A percentile compares a stretch with the other conserved stretches of the same genome.
Evolutionary conservation across 37 sponge, comb jelly and placozoan genomes (phyloP).

Genomic region (Bolinopsis microptera): DNA sequence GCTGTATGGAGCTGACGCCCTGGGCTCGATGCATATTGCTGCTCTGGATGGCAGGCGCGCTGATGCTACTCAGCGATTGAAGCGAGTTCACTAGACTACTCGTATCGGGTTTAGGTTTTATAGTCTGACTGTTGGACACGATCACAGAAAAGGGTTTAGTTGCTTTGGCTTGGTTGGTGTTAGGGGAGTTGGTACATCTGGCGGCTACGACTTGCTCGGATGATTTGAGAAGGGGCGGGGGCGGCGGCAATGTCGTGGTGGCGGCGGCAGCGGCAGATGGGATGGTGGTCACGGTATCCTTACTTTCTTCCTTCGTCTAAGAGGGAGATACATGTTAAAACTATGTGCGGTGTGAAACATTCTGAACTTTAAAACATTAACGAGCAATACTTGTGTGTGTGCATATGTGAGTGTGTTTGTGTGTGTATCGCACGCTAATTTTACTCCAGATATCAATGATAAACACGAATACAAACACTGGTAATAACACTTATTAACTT

Average conservation of each 20-base stretch:
- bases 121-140: constrained; percentile 55
- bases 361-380: not conserved
- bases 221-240: constrained; percentile 58
- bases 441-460: too few relatives aligned
- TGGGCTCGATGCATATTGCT: not conserved
- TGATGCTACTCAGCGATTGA: constrained; percentile 34
- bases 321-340: not conserved
- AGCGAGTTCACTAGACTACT: constrained; percentile 42
- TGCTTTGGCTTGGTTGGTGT: not conserved
- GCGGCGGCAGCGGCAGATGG: constrained; percentile 20
- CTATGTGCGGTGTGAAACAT: not conserved
- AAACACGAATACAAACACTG: too few relatives aligned
- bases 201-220: constrained; percentile 32
- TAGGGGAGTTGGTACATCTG: constrained; percentile 48
- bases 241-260: constrained; percentile 43
- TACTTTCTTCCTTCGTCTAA: constrained; percentile 62
- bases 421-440: not conserved
- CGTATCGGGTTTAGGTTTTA: constrained; percentile 25
- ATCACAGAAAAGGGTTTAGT: constrained; percentile 64
- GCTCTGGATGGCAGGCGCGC: constrained; percentile 25
- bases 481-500: too few relatives aligned
- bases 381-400: not conserved
- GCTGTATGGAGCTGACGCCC: constrained; percentile 29
- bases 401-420: not conserved
- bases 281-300: not conserved